These are phyloP conservation scores for Papilio elwesi DNA, from an alignment of 2,888 invertebrate genomes.

Conservation along the genomic window DNA sequence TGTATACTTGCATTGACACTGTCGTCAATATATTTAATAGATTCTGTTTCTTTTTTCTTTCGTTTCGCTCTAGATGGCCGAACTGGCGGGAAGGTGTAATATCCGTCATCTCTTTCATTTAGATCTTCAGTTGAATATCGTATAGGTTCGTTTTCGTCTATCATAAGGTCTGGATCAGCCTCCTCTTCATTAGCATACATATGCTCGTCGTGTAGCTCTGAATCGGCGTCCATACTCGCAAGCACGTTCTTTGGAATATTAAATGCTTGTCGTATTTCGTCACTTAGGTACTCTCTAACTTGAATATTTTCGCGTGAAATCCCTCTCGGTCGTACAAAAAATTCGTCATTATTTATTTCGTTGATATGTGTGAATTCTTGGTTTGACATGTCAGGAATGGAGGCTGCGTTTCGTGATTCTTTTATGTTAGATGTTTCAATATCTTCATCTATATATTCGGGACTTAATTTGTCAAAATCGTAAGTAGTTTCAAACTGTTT, in stretches of 20 bases:
- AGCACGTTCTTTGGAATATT: conserved; percentile 87
- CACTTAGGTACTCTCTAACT: conserved; percentile 89
- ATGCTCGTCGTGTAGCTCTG: conserved; percentile 62
- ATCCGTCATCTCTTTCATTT: conserved; percentile 80
- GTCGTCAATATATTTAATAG: conserved; percentile 74
- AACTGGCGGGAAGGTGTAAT: conserved; percentile 82
- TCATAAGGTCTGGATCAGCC: conserved; percentile 69
- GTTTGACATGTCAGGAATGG: conserved; percentile 67
- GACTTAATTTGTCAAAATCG: conserved; percentile 84
- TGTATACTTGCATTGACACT: conserved; percentile 73
- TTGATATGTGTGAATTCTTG: conserved; percentile 86
- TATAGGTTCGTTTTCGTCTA: conserved; percentile 66
- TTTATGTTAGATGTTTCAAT: conserved; percentile 56
- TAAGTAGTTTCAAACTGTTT: conserved; percentile 71
- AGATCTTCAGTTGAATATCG: conserved; percentile 74
- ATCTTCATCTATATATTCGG: conserved; percentile 83
- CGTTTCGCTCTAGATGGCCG: conserved; percentile 84
- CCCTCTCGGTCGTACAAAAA: conserved; percentile 92
- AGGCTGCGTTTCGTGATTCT: conserved; percentile 57
- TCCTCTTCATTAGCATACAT: conserved; percentile 72
- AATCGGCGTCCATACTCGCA: conserved; percentile 83
- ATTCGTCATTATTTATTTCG: conserved; percentile 94
- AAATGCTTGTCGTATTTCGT: conserved; percentile 92
- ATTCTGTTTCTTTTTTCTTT: conserved; percentile 73
- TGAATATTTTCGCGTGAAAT: conserved; percentile 93